Conservation (phyloP, 2,797 vertebrate species). For the Ispidina picta region DNA sequence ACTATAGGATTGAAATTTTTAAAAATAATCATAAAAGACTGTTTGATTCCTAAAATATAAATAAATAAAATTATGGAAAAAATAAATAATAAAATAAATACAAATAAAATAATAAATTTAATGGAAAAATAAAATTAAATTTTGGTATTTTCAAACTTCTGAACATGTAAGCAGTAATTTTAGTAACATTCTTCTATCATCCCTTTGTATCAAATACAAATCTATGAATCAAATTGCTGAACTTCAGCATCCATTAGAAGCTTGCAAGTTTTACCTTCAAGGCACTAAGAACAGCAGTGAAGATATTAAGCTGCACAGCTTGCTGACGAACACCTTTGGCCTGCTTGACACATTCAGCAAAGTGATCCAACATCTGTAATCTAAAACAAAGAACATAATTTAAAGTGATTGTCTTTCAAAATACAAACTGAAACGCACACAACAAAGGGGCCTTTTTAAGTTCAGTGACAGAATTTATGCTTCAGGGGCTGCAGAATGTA, state of each 20-base stretch:
- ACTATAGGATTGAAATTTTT: not conserved
- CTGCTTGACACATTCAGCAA: conserved; percentile 98
- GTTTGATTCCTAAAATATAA: not conserved
- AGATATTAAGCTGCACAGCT: conserved; percentile 98
- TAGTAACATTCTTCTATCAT: not conserved
- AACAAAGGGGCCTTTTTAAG: not conserved
- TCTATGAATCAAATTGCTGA: not conserved
- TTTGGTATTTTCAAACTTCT: not conserved
- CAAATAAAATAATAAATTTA: too few relatives aligned
- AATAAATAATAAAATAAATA: too few relatives aligned
- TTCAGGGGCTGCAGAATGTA: not conserved
- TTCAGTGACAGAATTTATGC: not conserved
- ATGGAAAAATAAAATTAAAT: not conserved
- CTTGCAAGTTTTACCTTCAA: conserved; percentile 85
- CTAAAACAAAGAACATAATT: conserved; percentile 71
- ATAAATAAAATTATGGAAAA: too few relatives aligned
- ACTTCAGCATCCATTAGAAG: not conserved
- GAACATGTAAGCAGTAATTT: not conserved
- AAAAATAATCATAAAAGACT: not conserved
- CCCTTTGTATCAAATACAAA: not conserved
- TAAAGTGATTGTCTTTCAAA: conserved; percentile 2
- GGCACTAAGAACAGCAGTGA: conserved; percentile 97
- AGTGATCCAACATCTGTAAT: conserved; percentile 98
- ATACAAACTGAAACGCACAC: not conserved
- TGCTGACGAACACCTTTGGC: conserved; percentile 98